These are phyloP conservation scores for Acronicta alni DNA, from an alignment of 2,888 invertebrate genomes.

Conservation along the genomic window DNA sequence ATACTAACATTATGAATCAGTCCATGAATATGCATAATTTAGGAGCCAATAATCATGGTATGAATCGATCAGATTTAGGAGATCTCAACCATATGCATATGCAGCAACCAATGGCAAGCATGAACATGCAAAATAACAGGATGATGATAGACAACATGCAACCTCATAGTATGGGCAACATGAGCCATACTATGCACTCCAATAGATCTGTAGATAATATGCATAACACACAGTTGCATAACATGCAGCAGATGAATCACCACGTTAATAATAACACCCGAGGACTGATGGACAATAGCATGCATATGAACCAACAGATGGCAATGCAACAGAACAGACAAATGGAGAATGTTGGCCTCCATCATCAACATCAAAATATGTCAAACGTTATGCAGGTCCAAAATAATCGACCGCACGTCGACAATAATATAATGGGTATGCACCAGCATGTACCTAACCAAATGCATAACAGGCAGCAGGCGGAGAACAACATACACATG, in stretches of 20 bases:
- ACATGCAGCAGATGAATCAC: conserved; percentile 84
- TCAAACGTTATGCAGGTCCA: conserved; percentile 84
- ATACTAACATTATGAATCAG: conserved; percentile 78
- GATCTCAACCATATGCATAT: conserved; percentile 85
- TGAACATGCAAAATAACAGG: conserved; percentile 83
- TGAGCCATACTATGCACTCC: conserved; percentile 80
- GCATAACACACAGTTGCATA: conserved; percentile 82
- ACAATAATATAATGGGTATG: conserved; percentile 80
- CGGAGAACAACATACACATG: conserved; percentile 83
- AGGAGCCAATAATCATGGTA: conserved; percentile 74
- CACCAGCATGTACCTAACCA: conserved; percentile 83
- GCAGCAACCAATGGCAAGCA: conserved; percentile 78
- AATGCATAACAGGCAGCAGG: conserved; percentile 83
- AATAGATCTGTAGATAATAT: conserved; percentile 82
- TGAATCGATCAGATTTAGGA: conserved; percentile 77
- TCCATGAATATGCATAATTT: conserved; percentile 82
- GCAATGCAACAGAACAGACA: conserved; percentile 81
- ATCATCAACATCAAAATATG: conserved; percentile 83
- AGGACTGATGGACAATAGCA: conserved; percentile 78
- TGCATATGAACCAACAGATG: conserved; percentile 84
- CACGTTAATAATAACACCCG: conserved; percentile 76
- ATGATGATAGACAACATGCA: conserved; percentile 86
- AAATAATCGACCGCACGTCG: conserved; percentile 80
- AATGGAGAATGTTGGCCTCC: conserved; percentile 78
- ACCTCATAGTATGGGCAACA: conserved; percentile 77